Conservation (phyloP, 2,797 vertebrate genomes). For the Pipistrellus pipistrellus region DNA sequence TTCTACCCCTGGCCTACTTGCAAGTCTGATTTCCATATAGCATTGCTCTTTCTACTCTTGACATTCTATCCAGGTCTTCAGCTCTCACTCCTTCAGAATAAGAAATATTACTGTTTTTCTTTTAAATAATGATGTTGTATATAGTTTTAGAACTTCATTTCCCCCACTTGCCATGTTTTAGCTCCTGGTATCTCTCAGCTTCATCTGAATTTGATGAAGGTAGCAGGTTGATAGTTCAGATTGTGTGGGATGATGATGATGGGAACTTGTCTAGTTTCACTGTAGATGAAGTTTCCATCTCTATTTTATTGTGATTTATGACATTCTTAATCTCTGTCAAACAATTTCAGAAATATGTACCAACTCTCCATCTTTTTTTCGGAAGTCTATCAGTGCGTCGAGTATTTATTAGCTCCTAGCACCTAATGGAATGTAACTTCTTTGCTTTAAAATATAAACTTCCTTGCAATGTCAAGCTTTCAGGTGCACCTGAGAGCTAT, state of each 20-base stretch:
- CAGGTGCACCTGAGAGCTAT: constrained; percentile 70
- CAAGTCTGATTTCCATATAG: constrained; percentile 19
- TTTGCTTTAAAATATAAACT: constrained; percentile 82
- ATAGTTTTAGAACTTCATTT: background rate
- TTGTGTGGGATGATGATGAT: constrained; percentile 51
- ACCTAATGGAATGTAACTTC: constrained; percentile 81
- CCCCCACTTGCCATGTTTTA: background rate
- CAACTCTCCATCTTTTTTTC: constrained; percentile 58
- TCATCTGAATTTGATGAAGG: constrained; percentile 66
- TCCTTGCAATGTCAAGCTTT: constrained; percentile 68
- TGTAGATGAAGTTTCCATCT: constrained; percentile 63
- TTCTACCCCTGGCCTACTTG: background rate
- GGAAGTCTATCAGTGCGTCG: constrained; percentile 56
- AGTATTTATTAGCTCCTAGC: constrained; percentile 80
- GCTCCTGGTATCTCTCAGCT: constrained; percentile 22
- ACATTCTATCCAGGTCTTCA: background rate
- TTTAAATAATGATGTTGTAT: background rate
- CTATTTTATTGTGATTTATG: constrained; percentile 79
- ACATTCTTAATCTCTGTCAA: constrained; percentile 73
- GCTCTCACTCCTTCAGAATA: background rate
- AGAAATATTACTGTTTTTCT: constrained; percentile 7
- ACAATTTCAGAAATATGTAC: constrained; percentile 70
- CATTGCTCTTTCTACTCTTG: background rate
- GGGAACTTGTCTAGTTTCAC: constrained; percentile 66
- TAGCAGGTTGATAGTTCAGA: constrained; percentile 61